These are phyloP conservation scores for Daubentonia madagascariensis DNA, from an alignment of 2,113 vertebrate species.

Conservation along the genomic window DNA sequence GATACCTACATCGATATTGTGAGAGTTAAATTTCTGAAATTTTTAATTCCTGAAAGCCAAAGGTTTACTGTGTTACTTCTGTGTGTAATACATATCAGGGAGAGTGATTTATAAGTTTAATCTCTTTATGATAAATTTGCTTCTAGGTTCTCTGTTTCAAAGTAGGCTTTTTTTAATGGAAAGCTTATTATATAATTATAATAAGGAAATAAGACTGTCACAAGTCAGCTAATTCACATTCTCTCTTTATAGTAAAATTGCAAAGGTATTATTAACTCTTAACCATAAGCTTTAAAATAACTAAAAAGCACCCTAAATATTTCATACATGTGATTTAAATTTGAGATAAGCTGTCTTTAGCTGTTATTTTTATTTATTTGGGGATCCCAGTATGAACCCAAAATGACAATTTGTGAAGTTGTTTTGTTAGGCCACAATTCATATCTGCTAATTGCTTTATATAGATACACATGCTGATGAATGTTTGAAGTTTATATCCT, in stretches of 20 bases:
- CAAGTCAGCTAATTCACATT: not conserved
- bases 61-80: not conserved
- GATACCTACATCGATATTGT: not conserved
- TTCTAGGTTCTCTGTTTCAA: slow-evolving; percentile 10
- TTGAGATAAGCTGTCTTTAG: not conserved
- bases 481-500: not conserved
- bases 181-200: slow-evolving; percentile 10
- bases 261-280: not conserved
- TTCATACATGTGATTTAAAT: slow-evolving; percentile 6
- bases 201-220: not conserved
- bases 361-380: not conserved
- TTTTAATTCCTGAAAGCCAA: not conserved
- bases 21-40: not conserved
- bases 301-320: not conserved
- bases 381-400: not conserved
- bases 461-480: not conserved
- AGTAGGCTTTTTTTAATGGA: not conserved
- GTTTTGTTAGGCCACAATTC: not conserved
- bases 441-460: not conserved
- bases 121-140: not conserved
- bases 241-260: not conserved
- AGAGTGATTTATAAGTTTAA: not conserved
- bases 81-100: not conserved
- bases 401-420: not conserved
- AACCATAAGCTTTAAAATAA: slow-evolving; percentile 8